Evolutionary conservation across 2,888 invertebrate genomes (phyloP).

Genomic region (Drosophila tripunctata): DNA sequence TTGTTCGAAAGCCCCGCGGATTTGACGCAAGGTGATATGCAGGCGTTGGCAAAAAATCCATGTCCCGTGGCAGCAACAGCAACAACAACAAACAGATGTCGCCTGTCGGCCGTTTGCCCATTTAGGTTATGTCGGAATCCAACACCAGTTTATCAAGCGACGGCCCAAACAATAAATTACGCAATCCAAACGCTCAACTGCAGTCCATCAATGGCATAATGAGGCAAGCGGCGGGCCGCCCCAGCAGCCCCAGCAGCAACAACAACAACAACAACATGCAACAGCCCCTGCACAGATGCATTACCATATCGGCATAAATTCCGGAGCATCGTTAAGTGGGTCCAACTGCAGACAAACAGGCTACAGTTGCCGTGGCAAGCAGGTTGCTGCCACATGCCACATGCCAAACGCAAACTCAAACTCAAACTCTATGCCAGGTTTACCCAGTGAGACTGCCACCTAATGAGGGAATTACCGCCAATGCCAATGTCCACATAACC

Average conservation of each 20-base stretch:
- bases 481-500: conserved; percentile 57
- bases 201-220: conserved; percentile 81
- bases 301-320: conserved; percentile 83
- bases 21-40: conserved; percentile 77
- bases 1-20: conserved; percentile 66
- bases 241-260: conserved; percentile 33
- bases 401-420: too few species aligned
- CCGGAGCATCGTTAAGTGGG: conserved; percentile 82
- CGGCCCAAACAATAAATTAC: conserved; percentile 82
- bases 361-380: conserved; percentile 43
- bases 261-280: conserved; percentile 28
- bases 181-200: conserved; percentile 82
- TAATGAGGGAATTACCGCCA: conserved; percentile 82
- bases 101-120: conserved; percentile 68
- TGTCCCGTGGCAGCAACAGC: conserved; percentile 14
- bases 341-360: conserved; percentile 58
- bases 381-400: conserved; percentile 56
- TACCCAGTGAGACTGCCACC: conserved; percentile 56
- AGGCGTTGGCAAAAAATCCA: conserved; percentile 76
- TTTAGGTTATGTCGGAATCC: conserved; percentile 69
- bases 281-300: conserved; percentile 63
- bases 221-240: conserved; percentile 64
- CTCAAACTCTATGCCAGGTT: conserved; percentile 44
- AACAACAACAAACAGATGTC: conserved; percentile 50
- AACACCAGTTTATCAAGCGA: conserved; percentile 79